phyloP scores from a whole-genome alignment of 1,140 invertebrate genomes.

The Myzus persicae region DNA sequence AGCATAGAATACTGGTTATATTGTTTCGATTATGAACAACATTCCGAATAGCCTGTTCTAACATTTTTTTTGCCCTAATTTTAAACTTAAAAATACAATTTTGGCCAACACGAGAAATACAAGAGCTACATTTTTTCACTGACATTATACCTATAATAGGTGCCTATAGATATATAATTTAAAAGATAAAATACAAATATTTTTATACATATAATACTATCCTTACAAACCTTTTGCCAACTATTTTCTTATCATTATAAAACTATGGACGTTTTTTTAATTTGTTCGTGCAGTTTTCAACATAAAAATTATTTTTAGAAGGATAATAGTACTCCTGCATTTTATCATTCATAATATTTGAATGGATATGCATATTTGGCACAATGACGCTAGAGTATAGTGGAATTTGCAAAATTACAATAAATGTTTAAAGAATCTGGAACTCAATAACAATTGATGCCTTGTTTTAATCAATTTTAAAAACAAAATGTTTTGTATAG shows the following conservation, averaged over 20 bases:
- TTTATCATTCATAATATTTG: not conserved
- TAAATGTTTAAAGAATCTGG: not conserved
- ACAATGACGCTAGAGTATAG: not conserved
- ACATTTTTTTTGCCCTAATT: not conserved
- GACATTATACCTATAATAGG: not conserved
- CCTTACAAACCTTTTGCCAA: too few species aligned
- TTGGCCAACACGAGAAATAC: not conserved
- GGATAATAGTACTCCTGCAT: not conserved
- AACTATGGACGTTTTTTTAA: not conserved
- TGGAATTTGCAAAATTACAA: not conserved
- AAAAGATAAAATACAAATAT: too few species aligned
- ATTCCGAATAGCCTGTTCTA: not conserved
- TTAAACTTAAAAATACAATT: not conserved
- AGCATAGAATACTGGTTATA: constrained; percentile 48
- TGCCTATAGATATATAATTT: not conserved
- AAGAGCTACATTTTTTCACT: not conserved
- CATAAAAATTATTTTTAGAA: not conserved
- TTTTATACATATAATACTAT: not conserved
- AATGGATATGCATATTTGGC: not conserved
- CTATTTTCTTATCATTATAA: not conserved
- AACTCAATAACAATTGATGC: not conserved
- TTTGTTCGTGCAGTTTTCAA: not conserved
- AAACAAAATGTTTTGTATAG: not conserved
- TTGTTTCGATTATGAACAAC: constrained; percentile 25
- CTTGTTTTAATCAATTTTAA: not conserved